Evolutionary conservation across 2,888 invertebrate genomes (phyloP), one percentile per base, ranked within the genome.

Genomic region (Megaustenia siamemsis): DNA sequence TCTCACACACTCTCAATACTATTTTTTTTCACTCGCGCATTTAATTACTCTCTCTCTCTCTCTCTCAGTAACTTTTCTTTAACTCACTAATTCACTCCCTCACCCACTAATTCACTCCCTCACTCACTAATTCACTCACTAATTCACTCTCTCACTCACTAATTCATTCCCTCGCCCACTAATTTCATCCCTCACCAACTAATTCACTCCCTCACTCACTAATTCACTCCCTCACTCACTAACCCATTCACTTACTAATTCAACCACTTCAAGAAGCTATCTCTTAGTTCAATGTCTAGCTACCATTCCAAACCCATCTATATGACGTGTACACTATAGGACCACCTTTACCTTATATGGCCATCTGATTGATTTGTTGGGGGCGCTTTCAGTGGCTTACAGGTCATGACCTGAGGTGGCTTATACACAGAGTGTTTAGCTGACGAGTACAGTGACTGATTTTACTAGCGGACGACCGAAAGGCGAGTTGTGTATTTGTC

Each of bases 331-430:
- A 24, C 24, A 21, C 18, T 15, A 24, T 21, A 53, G 3, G 24
- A 21, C 15, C 24, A 53, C 6, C 15, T 15, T 6, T 12, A 49
- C 15, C 6, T 49, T 6, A 6, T 15, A 49, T 6, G 49, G 49
- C 6, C 6, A 15, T 12, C 15, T 49, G 49, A 49, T 49, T 12
- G 10, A 49, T 49, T 49, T 49, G 15, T 6, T 15, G 15, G 15
- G 49, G 10, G 53, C 24, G 53, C 2, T 21, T 53, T 15, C 69
- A 92, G 90, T 60, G 95, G 94, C 86, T 95, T 94, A 89, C 95
- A 95, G 77, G 94, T 94, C 93, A 95, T 94, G 0, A 95, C 95
- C 86, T 94, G 93, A 32, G 95, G 93, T 12, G 95, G 95, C 87
- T 95, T 94, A 90, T 95, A 95, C 81, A 91, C 90, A 32, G 90